Base-by-base conservation (phyloP, 1,140 invertebrate genomes). In the Hyles vespertilio region DNA sequence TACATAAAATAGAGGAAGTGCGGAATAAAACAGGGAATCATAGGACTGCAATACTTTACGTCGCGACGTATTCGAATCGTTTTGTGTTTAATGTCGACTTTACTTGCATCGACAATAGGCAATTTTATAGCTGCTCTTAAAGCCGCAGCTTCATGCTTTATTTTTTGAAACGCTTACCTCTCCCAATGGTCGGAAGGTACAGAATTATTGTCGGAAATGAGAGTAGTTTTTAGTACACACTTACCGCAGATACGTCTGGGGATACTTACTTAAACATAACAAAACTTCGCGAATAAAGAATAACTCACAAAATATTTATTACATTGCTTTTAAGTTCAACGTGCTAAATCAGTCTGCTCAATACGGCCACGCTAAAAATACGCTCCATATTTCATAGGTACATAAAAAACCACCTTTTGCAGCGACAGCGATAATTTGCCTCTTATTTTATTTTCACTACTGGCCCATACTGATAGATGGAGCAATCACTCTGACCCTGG, bases 391-490 rank as follows among this genome's bases (percentile, higher is more conserved):
- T 40, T 40, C 36, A 40, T 40, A 40, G 8, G 36, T 40, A 40
- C 36, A 40, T 40, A 40, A 40, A 40, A 40, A 7, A 50, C 12
- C 52, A 54, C 52, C 40, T 54, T 54, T 54, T 43, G 40, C 52
- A 36, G 40, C 10, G 40, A 54, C 60, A 61, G 49, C 70, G 67
- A 77, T 81, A 76, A 81, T 79, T 75, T 70, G 71, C 56, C 63
- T 72, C 73, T 80, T 84, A 86, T 83, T 84, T 82, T 87, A 78
- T 77, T 73, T 76, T 65, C 69, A 72, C 65, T 68, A 68, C 70
- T 64, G 60, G 69, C 51, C 48, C 64, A 63, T 56, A 57, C 59
- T 79, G 79, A 86, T 81, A 74, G 77, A 87, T 87, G 81, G 76
- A 79, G 80, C 77, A 86, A 84, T 86, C 79, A 80, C 68, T 61